Evolutionary conservation across 2,113 vertebrate genomes (phyloP).

Genomic region (Cochlearius cochlearius): DNA sequence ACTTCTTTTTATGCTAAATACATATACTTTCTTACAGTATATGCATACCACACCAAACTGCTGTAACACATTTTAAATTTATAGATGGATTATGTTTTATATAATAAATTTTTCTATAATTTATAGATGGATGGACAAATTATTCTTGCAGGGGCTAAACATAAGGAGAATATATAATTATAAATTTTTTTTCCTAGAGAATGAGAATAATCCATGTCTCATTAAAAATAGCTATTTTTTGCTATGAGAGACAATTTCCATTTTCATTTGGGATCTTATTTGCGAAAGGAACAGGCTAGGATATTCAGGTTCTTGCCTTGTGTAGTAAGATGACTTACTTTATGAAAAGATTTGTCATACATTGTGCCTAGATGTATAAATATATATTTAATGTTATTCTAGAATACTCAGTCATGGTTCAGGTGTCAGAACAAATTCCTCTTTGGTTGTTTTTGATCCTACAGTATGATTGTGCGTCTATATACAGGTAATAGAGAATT

Average conservation of each 20-base stretch:
- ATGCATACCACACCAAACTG: neutral
- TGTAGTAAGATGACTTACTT: neutral
- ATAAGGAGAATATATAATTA: neutral
- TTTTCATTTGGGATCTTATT: neutral
- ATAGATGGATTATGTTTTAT: neutral
- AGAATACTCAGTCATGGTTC: neutral
- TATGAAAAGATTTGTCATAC: neutral
- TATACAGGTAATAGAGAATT: neutral
- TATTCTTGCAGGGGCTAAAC: neutral
- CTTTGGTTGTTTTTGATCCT: neutral
- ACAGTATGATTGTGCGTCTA: neutral
- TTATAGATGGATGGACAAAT: neutral
- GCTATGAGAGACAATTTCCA: neutral
- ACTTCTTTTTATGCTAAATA: neutral
- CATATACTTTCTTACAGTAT: neutral
- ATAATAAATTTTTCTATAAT: too few relatives aligned
- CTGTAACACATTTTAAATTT: neutral
- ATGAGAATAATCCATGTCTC: neutral
- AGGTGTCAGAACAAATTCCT: neutral
- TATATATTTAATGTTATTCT: neutral
- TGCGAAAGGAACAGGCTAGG: neutral
- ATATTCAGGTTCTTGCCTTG: neutral
- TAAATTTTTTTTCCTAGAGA: neutral
- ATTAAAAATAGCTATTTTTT: neutral
- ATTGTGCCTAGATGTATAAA: neutral